Percentiles rank a stretch among this genome's conserved stretches.
Conservation (phyloP, 2,888 invertebrate genomes). For the Callyntrura sp. region DNA sequence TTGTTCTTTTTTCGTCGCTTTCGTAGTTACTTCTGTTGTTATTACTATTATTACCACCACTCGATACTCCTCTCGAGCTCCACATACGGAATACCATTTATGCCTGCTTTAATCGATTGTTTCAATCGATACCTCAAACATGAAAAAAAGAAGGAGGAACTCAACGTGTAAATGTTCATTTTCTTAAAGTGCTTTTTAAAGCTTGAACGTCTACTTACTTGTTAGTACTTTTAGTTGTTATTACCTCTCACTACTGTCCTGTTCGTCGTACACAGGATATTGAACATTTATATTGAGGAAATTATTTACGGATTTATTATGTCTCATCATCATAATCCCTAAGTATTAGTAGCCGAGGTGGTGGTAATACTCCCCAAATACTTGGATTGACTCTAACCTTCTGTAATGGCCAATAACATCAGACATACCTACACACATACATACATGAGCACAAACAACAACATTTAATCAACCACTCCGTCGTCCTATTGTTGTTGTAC, state of each 20-base stretch:
- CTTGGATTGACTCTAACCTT: no score
- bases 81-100: not conserved
- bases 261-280: not conserved
- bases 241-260: not conserved
- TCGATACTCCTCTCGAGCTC: no score
- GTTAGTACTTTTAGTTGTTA: no score
- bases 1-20: no score
- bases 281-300: slow-evolving; percentile 23
- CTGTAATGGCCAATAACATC: not conserved
- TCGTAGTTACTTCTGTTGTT: not conserved
- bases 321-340: not conserved
- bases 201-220: not conserved
- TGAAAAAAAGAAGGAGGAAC: not conserved
- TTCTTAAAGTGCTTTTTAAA: slow-evolving; percentile 26
- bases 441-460: no score
- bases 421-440: not conserved
- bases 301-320: slow-evolving; percentile 18
- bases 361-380: not conserved
- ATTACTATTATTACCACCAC: not conserved
- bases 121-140: slow-evolving; percentile 19
- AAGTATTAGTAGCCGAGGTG: not conserved
- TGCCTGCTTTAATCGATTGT: slow-evolving; percentile 36
- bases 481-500: no score
- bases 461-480: no score
- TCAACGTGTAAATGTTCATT: slow-evolving; percentile 51